Evolutionary conservation across 2,113 vertebrate species (phyloP).

Genomic region (Asarcornis scutulata): DNA sequence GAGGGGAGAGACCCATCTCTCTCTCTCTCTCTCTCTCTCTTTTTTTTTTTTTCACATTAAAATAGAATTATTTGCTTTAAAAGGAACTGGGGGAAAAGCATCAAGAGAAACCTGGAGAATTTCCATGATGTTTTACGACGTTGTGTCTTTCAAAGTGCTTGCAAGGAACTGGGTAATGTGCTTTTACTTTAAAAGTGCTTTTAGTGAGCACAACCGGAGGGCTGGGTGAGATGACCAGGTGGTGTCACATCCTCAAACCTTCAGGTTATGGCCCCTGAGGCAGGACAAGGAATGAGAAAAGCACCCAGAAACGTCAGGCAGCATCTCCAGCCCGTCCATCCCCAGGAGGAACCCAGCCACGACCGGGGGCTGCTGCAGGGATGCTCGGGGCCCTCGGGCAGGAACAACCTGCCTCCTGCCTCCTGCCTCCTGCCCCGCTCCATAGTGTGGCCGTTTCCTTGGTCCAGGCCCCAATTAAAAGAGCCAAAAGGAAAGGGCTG

Average conservation of each 20-base stretch:
- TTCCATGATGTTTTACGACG: neutral
- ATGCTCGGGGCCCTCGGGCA: neutral
- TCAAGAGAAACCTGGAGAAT: neutral
- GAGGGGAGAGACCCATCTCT: neutral
- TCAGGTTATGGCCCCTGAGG: neutral
- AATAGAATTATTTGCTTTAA: neutral
- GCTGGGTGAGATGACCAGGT: neutral
- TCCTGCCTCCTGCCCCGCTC: constrained; percentile 2
- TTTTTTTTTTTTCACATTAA: neutral
- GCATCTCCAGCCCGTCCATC: neutral
- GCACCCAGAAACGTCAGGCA: neutral
- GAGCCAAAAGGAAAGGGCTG: constrained; percentile 46
- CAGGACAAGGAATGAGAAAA: neutral
- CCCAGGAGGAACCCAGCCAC: neutral
- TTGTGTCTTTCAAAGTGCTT: neutral
- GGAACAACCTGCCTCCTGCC: constrained; percentile 46
- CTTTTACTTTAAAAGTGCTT: neutral
- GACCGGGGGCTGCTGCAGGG: neutral
- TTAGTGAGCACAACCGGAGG: accelerated
- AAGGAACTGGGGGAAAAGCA: neutral
- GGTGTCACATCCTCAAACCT: neutral
- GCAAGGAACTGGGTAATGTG: neutral
- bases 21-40: too few relatives aligned
- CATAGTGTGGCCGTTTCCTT: constrained; percentile 37
- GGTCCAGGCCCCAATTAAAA: constrained; percentile 70